Percentiles rank a stretch among this genome's conserved stretches.
phyloP scores from a whole-genome alignment of 2,797 vertebrate species.

The Pseudochirops cupreus region DNA sequence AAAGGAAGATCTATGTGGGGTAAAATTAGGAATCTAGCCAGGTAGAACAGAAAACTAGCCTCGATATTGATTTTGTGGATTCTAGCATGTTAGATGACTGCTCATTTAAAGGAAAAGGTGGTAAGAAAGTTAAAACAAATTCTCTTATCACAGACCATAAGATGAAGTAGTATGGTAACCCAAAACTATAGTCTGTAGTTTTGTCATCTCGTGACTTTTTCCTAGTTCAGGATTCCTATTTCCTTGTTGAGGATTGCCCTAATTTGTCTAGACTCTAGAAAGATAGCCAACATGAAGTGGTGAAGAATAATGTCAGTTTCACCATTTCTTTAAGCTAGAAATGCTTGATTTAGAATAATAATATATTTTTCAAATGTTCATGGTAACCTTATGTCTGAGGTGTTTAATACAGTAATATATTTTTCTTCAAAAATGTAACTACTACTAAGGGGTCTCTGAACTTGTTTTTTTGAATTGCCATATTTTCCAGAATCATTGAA shows the following conservation, averaged over 20 bases:
- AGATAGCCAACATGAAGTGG: background rate
- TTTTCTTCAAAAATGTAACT: background rate
- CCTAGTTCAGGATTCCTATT: background rate
- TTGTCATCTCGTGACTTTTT: background rate
- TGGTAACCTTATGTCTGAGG: background rate
- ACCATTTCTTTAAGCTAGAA: background rate
- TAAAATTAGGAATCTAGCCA: background rate
- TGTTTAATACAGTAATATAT: background rate
- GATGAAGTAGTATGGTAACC: background rate
- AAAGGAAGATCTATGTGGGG: background rate
- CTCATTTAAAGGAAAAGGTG: background rate
- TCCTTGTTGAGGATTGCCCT: background rate
- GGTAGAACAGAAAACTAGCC: background rate
- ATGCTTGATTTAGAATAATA: background rate
- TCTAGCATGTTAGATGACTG: background rate
- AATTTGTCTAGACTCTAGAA: background rate
- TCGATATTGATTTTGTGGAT: background rate
- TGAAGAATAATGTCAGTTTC: background rate
- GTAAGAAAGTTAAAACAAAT: background rate
- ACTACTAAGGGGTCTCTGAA: background rate
- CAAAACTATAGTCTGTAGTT: background rate
- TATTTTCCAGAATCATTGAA: background rate
- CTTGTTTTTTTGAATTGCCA: background rate
- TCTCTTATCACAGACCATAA: background rate
- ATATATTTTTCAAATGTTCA: background rate